Base-by-base conservation (phyloP, 2,888 invertebrate genomes). In the Electrophaes corylata region DNA sequence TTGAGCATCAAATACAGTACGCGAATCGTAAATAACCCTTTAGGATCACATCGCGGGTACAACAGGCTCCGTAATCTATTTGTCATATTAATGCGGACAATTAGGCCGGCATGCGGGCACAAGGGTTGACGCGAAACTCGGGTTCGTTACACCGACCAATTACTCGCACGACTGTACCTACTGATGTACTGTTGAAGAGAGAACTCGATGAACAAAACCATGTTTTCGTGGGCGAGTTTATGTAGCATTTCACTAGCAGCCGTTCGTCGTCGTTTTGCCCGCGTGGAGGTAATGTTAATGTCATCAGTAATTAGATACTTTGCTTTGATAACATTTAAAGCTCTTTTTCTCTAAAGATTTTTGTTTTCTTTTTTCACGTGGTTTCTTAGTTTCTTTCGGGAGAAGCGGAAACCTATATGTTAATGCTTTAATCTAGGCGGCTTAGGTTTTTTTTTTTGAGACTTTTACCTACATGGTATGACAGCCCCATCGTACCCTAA, bases 71-170 rank as follows among this genome's bases (percentile, higher is more conserved):
- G 83, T 80, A 88, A 87, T 84, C 83, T 86, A 89, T 89, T 90
- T 88, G 88, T 89, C 88, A 85, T 84, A 89, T 88, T 88, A 88
- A 87, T 86, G 83, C 78, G 85, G 83, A 76, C 88, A 88, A 90
- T 91, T 90, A 89, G 78, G 67, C 71, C 69, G 70, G 73, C 76
- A 88, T 88, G 88, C 88, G 89, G 88, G 90, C 77, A 64, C 60
- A 78, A 84, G 84, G 85, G 85, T 81, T 86, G 81, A 64, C 73
- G 72, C 72, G 67, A 75, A 76, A 71, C 73, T 44, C 54, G 48
- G 51, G 58, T 62, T 65, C 62, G 57, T 59, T 55, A 52, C 57
- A 64, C 57, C 37, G 39, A 44, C 44, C 53, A 60, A 64, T 60
- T 67, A 69, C 62, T 63, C 58, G n/a, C 33, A 1, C 54, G 41